Conservation (phyloP, 2,113 vertebrate genomes). For the Jaculus jaculus region DNA sequence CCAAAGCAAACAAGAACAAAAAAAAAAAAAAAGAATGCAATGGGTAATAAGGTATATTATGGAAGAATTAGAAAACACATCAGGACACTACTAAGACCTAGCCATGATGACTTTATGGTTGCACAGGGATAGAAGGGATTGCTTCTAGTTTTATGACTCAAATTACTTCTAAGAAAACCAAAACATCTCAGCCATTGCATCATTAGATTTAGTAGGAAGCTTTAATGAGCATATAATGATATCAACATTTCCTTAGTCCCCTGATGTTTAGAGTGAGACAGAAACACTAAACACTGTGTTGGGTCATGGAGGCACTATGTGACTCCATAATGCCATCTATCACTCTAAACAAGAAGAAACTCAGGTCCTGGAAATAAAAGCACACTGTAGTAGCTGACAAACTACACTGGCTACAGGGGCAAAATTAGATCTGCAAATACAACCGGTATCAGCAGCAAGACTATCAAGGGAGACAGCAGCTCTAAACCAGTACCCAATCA, state of each 20-base stretch:
- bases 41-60: not conserved
- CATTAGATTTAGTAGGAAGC: constrained; percentile 28
- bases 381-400: not conserved
- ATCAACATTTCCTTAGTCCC: not conserved
- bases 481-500: not conserved
- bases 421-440: not conserved
- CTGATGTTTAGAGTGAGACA: constrained; percentile 3
- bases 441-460: not conserved
- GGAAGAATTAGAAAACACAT: not conserved
- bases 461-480: not conserved
- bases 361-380: not conserved
- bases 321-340: constrained; percentile 25
- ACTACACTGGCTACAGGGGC: not conserved
- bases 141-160: not conserved
- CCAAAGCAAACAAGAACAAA: no score
- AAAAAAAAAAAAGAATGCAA: no score
- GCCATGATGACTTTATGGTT: not conserved
- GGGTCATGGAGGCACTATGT: not conserved
- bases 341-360: not conserved
- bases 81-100: not conserved
- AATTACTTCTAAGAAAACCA: not conserved
- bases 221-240: constrained; percentile 36
- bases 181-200: not conserved
- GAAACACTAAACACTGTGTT: constrained; percentile 35
- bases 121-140: not conserved